Evolutionary conservation across 1,140 invertebrate genomes (phyloP).

Genomic region (Cotesia chilonis): DNA sequence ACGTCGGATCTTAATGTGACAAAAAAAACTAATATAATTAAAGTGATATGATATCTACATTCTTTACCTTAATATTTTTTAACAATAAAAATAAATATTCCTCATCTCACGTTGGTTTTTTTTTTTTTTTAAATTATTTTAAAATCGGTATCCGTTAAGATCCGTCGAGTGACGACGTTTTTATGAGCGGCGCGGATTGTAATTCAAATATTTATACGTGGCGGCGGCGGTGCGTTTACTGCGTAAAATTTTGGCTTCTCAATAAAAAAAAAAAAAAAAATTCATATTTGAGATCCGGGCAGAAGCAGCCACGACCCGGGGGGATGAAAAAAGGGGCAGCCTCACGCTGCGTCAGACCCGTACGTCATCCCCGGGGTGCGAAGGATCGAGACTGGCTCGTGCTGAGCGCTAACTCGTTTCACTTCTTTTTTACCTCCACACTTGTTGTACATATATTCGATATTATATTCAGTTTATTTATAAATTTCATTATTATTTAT

Average conservation of each 20-base stretch:
- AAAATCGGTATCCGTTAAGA: constrained; percentile 50
- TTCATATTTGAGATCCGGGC: constrained; percentile 1
- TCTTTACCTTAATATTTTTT: not conserved
- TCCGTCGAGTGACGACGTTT: constrained; percentile 56
- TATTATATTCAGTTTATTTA: not conserved
- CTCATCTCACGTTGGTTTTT: not conserved
- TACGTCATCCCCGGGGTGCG: constrained; percentile 57
- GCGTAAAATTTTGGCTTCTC: constrained; percentile 49
- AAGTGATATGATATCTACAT: not conserved
- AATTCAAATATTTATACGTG: constrained; percentile 62
- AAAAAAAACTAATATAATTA: not conserved
- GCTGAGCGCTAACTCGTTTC: not conserved
- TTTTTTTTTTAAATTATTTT: not conserved
- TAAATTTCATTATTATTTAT: not conserved
- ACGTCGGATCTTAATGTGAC: not conserved
- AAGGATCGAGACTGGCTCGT: constrained; percentile 37
- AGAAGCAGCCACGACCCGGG: constrained; percentile 18
- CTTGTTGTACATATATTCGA: not conserved
- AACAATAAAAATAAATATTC: not conserved
- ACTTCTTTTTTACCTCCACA: not conserved
- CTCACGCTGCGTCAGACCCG: constrained; percentile 60
- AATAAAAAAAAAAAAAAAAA: constrained; percentile 2
- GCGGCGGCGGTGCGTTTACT: constrained; percentile 54
- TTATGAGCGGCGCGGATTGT: constrained; percentile 58
- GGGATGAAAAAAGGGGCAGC: constrained; percentile 32